Evolutionary conservation across 2,113 vertebrate genomes (phyloP).

Genomic region (Enhydra lutris): DNA sequence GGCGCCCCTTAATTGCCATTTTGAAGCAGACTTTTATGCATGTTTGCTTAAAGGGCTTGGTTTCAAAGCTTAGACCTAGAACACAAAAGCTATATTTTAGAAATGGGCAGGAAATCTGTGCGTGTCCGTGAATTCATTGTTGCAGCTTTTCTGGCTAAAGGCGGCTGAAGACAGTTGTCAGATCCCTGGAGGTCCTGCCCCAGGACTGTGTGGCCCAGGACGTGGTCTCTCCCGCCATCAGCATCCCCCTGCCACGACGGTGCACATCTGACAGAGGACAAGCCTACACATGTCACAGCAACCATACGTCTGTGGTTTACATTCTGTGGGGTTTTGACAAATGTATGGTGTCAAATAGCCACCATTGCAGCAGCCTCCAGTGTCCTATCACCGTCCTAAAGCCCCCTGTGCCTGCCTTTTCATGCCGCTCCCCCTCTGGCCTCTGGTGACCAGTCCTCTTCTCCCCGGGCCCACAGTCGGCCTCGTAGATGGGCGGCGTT

Average conservation of each 20-base stretch:
- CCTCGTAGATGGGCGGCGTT: neutral
- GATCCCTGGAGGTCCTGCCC: neutral
- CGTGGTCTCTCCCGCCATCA: neutral
- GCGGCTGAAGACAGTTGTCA: neutral
- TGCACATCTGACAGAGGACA: neutral
- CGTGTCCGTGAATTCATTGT: neutral
- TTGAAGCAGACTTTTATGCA: neutral
- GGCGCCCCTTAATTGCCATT: neutral
- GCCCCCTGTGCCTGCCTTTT: neutral
- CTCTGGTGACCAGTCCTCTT: no score
- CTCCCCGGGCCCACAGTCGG: no score
- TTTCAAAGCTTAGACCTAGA: neutral
- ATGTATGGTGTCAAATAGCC: rapidly evolving
- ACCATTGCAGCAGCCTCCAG: rapidly evolving
- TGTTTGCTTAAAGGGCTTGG: neutral
- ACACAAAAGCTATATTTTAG: neutral
- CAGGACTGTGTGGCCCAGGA: neutral
- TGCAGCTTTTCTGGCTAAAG: neutral
- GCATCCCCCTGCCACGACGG: neutral
- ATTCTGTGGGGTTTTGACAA: neutral
- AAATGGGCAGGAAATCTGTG: neutral
- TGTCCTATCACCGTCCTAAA: rapidly evolving
- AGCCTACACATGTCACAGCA: neutral
- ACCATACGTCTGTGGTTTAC: neutral
- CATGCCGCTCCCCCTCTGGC: neutral